Base-by-base conservation (phyloP, 2,113 vertebrate genomes). In the Toxotes jaculatrix region DNA sequence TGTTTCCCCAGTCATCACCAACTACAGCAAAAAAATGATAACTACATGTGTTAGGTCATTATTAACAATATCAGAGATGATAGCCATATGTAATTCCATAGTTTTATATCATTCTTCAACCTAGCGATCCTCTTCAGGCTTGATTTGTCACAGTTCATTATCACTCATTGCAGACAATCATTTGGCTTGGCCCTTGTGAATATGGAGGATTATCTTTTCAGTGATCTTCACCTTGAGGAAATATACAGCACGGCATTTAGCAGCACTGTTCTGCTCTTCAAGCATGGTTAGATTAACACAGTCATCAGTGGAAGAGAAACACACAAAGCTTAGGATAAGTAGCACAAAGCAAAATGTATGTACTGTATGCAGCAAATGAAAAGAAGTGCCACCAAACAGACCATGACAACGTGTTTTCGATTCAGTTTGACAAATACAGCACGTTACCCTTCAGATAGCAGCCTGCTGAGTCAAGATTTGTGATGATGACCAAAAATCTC, bases 71-170 rank as follows among this genome's bases (percentile, higher is more conserved):
- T 73, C 57, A 59, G 53, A 42, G 13, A 32, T 49, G 70, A 70
- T 1, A 17, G 70, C 42, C 59, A 65, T 21, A 1, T 64, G 70
- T 36, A 47, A 60, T 82, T 68, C 51, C 32, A 60, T 16, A 69
- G 45, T 42, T 17, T 3, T 6, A 13, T 55, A 23, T 36, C 31
- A 61, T 65, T 62, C 38, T 59, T 0, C 13, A 1, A 14, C 40
- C 38, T 49, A 5, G 23, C 13, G 8, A 75, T 47, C 51, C 0
- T 79, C 10, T 65, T 45, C 31, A 45, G 73, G 78, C 53, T 51
- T 14, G 53, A 89, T 78, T 89, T 56, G 38, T 85, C 73, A 84
- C 74, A 60, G 27, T 83, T 89, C 57, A 79, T 87, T 86, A 91
- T 87, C 80, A 11, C 49, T 16, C 1, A 27, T 23, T 23, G 63